Evolutionary conservation across 2,888 invertebrate genomes (phyloP), one percentile per base, ranked within the genome.

Genomic region (Geotrupes spiniger): DNA sequence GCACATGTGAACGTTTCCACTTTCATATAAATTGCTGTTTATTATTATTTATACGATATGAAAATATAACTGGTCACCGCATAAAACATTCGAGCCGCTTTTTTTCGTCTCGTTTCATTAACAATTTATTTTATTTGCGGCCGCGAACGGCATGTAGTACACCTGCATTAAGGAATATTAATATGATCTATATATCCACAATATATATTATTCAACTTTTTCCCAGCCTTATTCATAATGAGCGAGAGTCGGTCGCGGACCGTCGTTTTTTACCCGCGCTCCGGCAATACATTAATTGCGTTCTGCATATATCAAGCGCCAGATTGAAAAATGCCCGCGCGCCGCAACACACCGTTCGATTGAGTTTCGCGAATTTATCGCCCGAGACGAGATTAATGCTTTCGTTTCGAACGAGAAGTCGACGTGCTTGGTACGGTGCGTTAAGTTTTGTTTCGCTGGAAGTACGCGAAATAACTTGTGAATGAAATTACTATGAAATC

Each of bases 341-440:
- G 15, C 12, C 11, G 8, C 26, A 36, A 43, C n/a, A 10, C 43
- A 21, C 21, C 39, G 38, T 49, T 49, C 38, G 37, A 43, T 42
- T 39, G 25, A 40, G 43, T 33, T 38, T 33, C 46, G 11, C 21
- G 42, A 50, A 50, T 42, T 21, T 41, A 45, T 42, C 42, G 29
- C 21, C 21, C 21, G 17, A 45, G 36, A 38, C 41, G 42, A 46
- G 50, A 50, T 49, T 49, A 52, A 52, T 52, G 49, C 39, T 26
- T 27, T 43, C 44, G 46, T 46, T 52, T 21, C 46, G 40, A 40
- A 49, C 46, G 44, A 46, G 46, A 49, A 52, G n/a, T n/a, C n/a
- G n/a, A n/a, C n/a, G n/a, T n/a, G n/a, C n/a, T n/a, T n/a, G n/a
- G n/a, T n/a, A n/a, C n/a, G n/a, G n/a, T 44, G 46, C 15, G 39